Conservation (phyloP, 1,140 invertebrate species). For the Oryctes rhinoceros region DNA sequence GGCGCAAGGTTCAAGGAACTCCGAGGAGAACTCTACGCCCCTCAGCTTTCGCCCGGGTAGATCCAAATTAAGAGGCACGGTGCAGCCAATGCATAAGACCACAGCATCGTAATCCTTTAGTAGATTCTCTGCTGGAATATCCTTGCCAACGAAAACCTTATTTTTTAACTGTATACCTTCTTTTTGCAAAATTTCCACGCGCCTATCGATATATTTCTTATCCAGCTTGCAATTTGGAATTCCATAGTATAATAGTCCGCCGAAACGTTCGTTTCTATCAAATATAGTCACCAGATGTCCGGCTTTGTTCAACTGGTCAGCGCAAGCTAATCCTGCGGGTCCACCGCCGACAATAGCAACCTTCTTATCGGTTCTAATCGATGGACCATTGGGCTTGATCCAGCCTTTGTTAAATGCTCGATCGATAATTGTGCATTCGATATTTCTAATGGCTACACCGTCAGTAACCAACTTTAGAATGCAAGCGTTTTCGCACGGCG, state of each 20-base stretch:
- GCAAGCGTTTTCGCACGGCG: conserved; percentile 98
- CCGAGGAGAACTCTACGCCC: conserved; percentile 97
- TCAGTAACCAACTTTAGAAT: conserved; percentile 67
- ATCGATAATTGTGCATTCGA: conserved; percentile 99
- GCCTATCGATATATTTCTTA: conserved; percentile 89
- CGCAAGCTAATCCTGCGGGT: conserved; percentile 93
- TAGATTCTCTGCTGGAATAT: conserved; percentile 79
- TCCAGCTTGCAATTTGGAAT: conserved; percentile 98
- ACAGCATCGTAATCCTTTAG: conserved; percentile 82
- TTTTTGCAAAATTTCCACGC: conserved; percentile 84
- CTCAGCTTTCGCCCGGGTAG: conserved; percentile 66
- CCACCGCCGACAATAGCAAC: conserved; percentile 95
- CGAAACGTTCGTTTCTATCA: conserved; percentile 95
- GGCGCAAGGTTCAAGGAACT: conserved; percentile 96
- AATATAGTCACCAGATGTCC: conserved; percentile 85
- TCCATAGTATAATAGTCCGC: conserved; percentile 95
- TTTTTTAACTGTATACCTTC: conserved; percentile 94
- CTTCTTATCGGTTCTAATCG: conserved; percentile 79
- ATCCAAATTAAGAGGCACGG: conserved; percentile 92
- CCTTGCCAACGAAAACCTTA: conserved; percentile 89
- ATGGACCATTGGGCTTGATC: conserved; percentile 83
- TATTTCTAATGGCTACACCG: conserved; percentile 98
- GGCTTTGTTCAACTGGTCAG: conserved; percentile 95
- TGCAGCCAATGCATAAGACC: conserved; percentile 90
- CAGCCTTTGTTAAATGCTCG: conserved; percentile 96